Evolutionary conservation across 2,113 vertebrate genomes (phyloP).

Genomic region (Synodontis membranacea): DNA sequence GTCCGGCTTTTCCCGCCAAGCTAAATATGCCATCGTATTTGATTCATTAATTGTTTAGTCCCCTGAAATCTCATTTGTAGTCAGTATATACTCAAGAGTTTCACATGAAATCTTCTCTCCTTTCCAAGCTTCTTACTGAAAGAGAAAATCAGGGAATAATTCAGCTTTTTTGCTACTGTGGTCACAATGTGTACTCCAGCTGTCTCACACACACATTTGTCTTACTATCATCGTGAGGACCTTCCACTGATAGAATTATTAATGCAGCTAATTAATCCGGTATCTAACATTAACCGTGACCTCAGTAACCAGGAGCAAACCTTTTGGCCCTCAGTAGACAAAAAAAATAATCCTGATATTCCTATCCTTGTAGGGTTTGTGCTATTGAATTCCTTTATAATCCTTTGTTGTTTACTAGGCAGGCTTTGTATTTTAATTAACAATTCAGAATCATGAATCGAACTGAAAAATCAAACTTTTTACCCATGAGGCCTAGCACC

Average conservation of each 20-base stretch:
- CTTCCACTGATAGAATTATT: not conserved
- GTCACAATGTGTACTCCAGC: conserved; percentile 56
- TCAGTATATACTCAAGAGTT: conserved; percentile 19
- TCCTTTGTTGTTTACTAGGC: not conserved
- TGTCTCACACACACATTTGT: conserved; percentile 2
- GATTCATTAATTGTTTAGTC: conserved; percentile 49
- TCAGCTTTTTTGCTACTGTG: conserved; percentile 53
- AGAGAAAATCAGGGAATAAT: conserved; percentile 48
- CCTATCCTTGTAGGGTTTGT: too few relatives aligned
- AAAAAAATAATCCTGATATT: too few relatives aligned
- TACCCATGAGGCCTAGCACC: not conserved
- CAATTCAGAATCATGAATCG: not conserved
- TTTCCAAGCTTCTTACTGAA: conserved; percentile 7
- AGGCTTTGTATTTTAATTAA: not conserved
- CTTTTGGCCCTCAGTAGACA: not conserved
- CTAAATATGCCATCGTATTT: conserved; percentile 48
- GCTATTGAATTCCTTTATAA: not conserved
- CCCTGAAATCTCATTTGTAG: conserved; percentile 37
- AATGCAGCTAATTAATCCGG: not conserved
- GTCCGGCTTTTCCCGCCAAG: conserved; percentile 46
- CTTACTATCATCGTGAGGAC: not conserved
- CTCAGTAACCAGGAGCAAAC: not conserved
- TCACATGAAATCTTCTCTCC: not conserved
- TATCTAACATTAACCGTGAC: not conserved
- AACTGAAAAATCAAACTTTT: not conserved